phyloP scores from a whole-genome alignment of 2,113 vertebrate genomes.

The Reinhardtius hippoglossoides region DNA sequence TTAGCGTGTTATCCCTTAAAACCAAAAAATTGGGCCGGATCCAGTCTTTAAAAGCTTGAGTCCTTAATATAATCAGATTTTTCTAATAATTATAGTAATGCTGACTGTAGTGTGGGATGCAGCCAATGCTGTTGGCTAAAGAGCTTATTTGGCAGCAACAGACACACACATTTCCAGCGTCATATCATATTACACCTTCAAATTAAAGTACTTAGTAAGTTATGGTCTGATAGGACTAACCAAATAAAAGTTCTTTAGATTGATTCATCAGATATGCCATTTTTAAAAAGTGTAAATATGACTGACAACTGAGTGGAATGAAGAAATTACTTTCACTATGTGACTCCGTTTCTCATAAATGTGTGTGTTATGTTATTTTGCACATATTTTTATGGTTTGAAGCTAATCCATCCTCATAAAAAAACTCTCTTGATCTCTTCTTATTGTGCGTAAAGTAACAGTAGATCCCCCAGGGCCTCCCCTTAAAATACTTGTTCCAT shows the following conservation, averaged over 20 bases:
- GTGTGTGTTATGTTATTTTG: neutral
- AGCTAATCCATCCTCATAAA: constrained; percentile 33
- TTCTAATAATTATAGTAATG: constrained; percentile 1
- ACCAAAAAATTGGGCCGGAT: neutral
- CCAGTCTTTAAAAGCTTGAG: neutral
- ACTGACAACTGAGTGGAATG: neutral
- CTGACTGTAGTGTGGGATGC: neutral
- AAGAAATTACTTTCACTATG: neutral
- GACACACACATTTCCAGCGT: neutral
- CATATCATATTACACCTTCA: neutral
- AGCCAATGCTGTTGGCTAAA: neutral
- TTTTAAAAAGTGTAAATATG: neutral
- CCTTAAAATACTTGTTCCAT: constrained; percentile 13
- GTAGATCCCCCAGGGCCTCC: constrained; percentile 21
- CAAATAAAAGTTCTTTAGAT: neutral
- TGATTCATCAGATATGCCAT: neutral
- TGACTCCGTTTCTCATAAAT: neutral
- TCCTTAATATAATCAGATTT: neutral
- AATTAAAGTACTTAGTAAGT: neutral
- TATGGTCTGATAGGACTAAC: too few species aligned
- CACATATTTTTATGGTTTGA: constrained; percentile 1
- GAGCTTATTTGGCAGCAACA: constrained; percentile 25
- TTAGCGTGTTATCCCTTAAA: neutral
- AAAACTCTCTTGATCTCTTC: constrained; percentile 39
- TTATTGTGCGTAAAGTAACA: constrained; percentile 18